Conservation (phyloP, 2,888 invertebrate genomes). For the Clanis bilineata region DNA sequence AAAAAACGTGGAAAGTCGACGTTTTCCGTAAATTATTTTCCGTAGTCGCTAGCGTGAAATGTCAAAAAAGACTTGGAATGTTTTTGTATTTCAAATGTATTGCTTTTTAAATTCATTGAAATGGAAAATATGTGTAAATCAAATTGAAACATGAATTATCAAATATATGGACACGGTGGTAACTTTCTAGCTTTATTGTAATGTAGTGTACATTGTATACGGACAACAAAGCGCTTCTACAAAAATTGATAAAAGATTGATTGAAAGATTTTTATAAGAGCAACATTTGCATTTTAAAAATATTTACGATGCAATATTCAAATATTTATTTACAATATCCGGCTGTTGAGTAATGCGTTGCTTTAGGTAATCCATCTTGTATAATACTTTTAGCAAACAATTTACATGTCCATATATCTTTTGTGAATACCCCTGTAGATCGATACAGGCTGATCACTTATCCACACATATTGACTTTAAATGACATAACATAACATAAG, state of each 20-base stretch:
- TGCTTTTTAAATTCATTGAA: not conserved
- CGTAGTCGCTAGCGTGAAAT: too few relatives aligned
- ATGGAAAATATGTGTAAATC: not conserved
- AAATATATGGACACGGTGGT: not conserved
- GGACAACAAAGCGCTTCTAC: not conserved
- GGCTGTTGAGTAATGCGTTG: conserved; percentile 1
- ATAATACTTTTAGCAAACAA: conserved; percentile 13
- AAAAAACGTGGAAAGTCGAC: too few relatives aligned
- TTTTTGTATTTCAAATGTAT: too few relatives aligned
- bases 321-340: conserved; percentile 9
- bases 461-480: too few relatives aligned
- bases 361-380: conserved; percentile 2
- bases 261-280: not conserved
- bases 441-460: not conserved
- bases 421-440: not conserved
- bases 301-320: conserved; percentile 5
- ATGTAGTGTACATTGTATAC: not conserved
- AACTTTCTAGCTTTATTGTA: not conserved
- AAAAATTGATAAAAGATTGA: not conserved
- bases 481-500: too few relatives aligned
- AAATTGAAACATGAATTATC: not conserved
- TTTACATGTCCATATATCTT: not conserved
- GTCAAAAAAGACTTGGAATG: too few relatives aligned
- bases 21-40: too few relatives aligned
- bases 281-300: conserved; percentile 8